Evolutionary conservation across 2,888 invertebrate genomes (phyloP).

Genomic region (Mycalesis mineus): DNA sequence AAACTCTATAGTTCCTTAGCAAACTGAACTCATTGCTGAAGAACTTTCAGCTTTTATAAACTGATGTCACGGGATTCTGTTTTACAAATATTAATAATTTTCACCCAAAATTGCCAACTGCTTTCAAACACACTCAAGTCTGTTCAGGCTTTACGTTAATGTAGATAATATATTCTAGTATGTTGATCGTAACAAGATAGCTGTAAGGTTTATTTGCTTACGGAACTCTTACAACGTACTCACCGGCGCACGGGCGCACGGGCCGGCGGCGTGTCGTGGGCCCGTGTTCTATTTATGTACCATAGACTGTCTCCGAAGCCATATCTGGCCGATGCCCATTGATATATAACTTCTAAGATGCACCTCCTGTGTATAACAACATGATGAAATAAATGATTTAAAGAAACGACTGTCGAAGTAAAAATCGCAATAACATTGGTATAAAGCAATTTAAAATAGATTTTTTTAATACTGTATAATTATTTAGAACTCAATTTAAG

Average conservation of each 20-base stretch:
- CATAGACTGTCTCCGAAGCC: constrained; percentile 21
- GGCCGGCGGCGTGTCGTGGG: background rate
- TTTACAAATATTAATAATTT: too few species aligned
- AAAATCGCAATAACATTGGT: too few species aligned
- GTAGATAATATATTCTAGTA: background rate
- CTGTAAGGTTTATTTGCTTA: constrained; percentile 1
- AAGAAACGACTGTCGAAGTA: too few species aligned
- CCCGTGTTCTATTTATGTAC: constrained; percentile 24
- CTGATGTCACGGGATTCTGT: too few species aligned
- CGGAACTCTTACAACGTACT: constrained; percentile 18
- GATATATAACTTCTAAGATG: background rate
- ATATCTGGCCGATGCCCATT: constrained; percentile 17
- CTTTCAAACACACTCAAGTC: too few species aligned
- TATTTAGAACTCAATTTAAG: too few species aligned
- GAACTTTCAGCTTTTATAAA: too few species aligned
- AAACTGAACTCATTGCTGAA: too few species aligned
- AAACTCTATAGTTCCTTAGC: too few species aligned
- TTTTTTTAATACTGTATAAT: too few species aligned
- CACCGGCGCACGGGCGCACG: constrained; percentile 5
- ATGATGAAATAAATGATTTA: too few species aligned
- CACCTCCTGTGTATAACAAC: background rate
- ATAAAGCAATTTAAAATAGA: too few species aligned
- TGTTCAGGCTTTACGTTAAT: background rate
- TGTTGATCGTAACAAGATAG: constrained; percentile 2
- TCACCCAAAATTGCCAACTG: background rate